Evolutionary conservation across 2,888 invertebrate species (phyloP), one percentile per base, ranked within the genome.

Genomic region (Amiota mariae): DNA sequence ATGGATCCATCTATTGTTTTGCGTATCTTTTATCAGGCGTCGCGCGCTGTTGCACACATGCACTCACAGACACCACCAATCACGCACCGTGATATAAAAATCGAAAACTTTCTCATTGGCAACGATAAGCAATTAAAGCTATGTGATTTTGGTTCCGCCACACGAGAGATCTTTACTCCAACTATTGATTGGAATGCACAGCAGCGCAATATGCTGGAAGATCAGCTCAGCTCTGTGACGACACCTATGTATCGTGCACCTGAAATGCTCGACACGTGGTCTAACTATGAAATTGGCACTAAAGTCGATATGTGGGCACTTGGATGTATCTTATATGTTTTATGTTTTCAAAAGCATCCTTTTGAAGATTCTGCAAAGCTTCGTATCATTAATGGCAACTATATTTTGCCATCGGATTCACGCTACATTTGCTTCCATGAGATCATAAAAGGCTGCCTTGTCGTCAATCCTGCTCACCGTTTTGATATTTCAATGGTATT

Each of bases 211-310:
- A 93, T 95, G 87, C 92, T 98, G 75, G 98, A 98, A 91, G 99
- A 99, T 92, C 97, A 96, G 81, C 78, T 88, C 0, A 85, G 83
- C 15, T 83, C 87, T 2, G 87, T 89, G 6, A 96, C 97, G 24
- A 97, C 97, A 11, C 97, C 97, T 0, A 96, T 96, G 99, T 99
- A 99, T 90, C 92, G 99, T 88, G 96, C 99, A 0, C 99, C 99
- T 48, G 99, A 99, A 92, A 98, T 99, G 95, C 92, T 99, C 78
- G 98, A 99, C 88, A 96, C 98, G 6, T 99, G 99, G 96, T 97
- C 95, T 86, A 98, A 99, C 89, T 94, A 95, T 87, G 95, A 95
- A 77, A 97, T 99, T 80, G 97, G 97, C 73, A 93, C 95, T 79
- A 94, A 95, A 61, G 94, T 95, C 1, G 99, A 99, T 90, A 92